Base-by-base conservation (phyloP, 2,113 vertebrate genomes). In the Cercopithecus mona region DNA sequence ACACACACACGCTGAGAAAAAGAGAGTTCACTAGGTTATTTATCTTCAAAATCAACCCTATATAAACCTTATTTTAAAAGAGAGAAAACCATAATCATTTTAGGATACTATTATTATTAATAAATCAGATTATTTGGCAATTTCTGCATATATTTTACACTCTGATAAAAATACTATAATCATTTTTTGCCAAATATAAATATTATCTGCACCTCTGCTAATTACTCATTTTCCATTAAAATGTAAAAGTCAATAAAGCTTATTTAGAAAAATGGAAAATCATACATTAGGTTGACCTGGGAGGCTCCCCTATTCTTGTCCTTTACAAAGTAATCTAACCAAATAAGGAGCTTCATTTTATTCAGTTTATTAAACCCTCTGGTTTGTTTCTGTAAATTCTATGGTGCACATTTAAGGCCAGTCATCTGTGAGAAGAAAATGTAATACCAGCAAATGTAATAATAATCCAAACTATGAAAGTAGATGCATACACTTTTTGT, bases 191-290 rank as follows among this genome's bases (percentile, higher is more conserved):
- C 9, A 95, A 90, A 93, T 48, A 11, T 13, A 90, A 4, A 50
- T 57, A 68, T n/a, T 61, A 82, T 89, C 17, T 64, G 27, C 27
- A 64, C 61, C 11, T 32, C 12, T 80, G 4, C 5, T 64, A 83
- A 96, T 78, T 93, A 79, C 6, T 92, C 18, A 80, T 50, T 93
- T 97, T 72, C n/a, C 81, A 59, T 52, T 94, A 52, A 93, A 96
- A 75, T 75, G 2, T 50, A 0, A 64, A 96, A 87, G 22, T 40
- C 59, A 92, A 75, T 68, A 95, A 88, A 93, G 84, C 22, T 25
- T 78, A 72, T 72, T 88, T 59, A 88, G 81, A 88, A 94, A 78
- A 95, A 85, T 32, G 32, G 1, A 14, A 95, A 96, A 93, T 85
- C 43, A 92, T 48, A 66, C 6, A 85, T 17, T 64, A 45, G 17